phyloP scores from a whole-genome alignment of 2,113 vertebrate species.

The Morphnarchus princeps region DNA sequence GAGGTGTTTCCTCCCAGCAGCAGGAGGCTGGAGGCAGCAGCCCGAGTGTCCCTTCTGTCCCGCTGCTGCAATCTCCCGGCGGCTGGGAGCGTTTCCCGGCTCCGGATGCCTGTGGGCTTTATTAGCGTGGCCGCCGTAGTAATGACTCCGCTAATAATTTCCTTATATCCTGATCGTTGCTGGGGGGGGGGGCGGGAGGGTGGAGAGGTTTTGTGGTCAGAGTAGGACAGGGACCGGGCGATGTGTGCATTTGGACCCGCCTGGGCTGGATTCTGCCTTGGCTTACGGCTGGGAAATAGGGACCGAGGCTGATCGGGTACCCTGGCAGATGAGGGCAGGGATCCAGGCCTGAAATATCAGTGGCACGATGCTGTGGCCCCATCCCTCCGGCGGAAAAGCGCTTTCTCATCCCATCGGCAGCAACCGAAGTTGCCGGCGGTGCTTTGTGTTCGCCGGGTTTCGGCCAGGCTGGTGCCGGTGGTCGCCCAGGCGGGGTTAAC shows the following conservation, averaged over 20 bases:
- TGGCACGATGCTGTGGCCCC: neutral
- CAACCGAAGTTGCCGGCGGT: neutral
- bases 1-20: too few relatives aligned
- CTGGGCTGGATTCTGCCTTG: neutral
- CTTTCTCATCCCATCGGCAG: neutral
- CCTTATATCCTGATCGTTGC: neutral
- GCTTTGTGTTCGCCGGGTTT: neutral
- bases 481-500: accelerated
- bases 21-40: too few relatives aligned
- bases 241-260: accelerated
- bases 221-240: neutral
- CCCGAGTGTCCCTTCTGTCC: too few relatives aligned
- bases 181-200: neutral
- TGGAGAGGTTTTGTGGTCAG: neutral
- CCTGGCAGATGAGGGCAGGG: neutral
- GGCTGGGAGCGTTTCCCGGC: neutral
- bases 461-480: accelerated
- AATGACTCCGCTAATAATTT: neutral
- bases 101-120: neutral
- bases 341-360: neutral
- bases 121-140: neutral
- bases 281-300: neutral
- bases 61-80: neutral
- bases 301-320: neutral
- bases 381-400: neutral